Conservation (phyloP, 2,888 invertebrate genomes). For the Scrobipalpa atriplicella region DNA sequence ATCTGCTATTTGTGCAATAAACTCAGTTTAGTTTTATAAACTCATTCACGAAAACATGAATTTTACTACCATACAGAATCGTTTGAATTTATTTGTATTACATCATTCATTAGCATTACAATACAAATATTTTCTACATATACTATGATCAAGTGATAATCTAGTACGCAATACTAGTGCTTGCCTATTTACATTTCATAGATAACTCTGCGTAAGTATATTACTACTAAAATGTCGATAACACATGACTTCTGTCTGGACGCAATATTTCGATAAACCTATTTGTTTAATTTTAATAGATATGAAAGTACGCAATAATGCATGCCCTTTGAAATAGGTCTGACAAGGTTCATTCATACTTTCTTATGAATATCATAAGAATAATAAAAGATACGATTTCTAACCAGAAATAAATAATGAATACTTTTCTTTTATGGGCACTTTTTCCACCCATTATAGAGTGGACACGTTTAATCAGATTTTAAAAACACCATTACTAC, state of each 20-base stretch:
- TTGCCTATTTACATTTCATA: not conserved
- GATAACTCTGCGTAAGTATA: not conserved
- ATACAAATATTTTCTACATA: not conserved
- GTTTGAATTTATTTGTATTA: too few species aligned
- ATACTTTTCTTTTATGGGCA: too few species aligned
- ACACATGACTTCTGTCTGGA: not conserved
- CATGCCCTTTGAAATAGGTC: not conserved
- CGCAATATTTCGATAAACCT: constrained; percentile 4
- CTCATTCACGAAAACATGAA: too few species aligned
- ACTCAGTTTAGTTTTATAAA: too few species aligned
- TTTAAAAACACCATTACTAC: too few species aligned
- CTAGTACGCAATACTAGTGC: not conserved
- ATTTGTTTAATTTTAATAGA: not conserved
- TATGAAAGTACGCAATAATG: not conserved
- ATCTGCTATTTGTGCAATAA: constrained; percentile 77
- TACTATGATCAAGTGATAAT: too few species aligned
- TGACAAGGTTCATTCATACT: not conserved
- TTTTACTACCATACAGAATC: too few species aligned
- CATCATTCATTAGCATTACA: not conserved
- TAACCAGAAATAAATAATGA: too few species aligned
- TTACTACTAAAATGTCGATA: not conserved
- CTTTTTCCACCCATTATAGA: too few species aligned
- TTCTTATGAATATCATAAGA: too few species aligned
- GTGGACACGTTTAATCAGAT: too few species aligned
- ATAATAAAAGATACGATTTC: too few species aligned